Evolutionary conservation across 2,113 vertebrate species (phyloP).

Genomic region (Nipponia nippon): DNA sequence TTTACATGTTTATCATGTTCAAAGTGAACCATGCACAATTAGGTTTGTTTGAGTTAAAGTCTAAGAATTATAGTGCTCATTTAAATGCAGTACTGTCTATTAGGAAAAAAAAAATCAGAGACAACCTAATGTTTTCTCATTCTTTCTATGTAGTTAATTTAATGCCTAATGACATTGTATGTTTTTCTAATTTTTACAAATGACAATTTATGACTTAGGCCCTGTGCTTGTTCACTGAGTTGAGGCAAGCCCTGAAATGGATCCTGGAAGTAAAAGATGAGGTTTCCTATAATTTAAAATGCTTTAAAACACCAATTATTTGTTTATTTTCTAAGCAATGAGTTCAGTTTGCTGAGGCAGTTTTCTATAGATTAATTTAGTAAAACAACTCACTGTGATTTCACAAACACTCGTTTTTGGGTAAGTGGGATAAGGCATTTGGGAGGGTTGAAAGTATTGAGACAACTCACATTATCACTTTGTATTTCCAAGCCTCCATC

Average conservation of each 20-base stretch:
- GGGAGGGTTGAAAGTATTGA: neutral
- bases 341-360: neutral
- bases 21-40: constrained; percentile 35
- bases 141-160: constrained; percentile 22
- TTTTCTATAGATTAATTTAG: neutral
- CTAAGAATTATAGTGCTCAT: neutral
- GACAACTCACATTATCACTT: neutral
- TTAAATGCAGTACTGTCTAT: neutral
- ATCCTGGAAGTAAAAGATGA: neutral
- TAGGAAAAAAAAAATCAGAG: neutral
- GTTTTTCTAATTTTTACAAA: constrained; percentile 30
- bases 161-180: constrained; percentile 33
- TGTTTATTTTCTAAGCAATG: neutral
- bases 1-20: constrained; percentile 11
- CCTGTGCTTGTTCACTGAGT: neutral
- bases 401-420: neutral
- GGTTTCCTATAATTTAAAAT: neutral
- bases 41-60: constrained; percentile 41
- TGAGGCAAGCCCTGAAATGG: neutral
- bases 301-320: neutral
- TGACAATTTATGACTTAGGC: neutral
- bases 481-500: neutral
- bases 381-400: neutral
- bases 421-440: neutral
- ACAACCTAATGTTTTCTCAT: constrained; percentile 3